Percentiles rank a stretch among this genome's conserved stretches.
These are phyloP conservation scores for Gephyroberyx darwinii DNA, from an alignment of 2,797 vertebrate species.

Conservation along the genomic window DNA sequence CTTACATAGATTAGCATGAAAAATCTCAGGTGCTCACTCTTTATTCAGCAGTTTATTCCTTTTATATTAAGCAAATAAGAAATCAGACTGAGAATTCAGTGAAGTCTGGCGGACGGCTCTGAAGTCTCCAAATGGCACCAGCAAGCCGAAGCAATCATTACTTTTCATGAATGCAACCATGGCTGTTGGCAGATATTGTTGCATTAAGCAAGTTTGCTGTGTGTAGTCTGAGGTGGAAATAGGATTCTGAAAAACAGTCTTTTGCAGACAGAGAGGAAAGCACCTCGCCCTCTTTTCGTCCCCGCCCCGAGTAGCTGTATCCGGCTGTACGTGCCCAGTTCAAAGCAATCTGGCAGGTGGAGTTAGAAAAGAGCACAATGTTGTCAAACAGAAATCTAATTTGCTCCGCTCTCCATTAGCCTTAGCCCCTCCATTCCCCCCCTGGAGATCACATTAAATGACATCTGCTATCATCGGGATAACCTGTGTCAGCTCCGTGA, in stretches of 20 bases:
- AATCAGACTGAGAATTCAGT: neutral
- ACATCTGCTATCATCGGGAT: constrained; percentile 80
- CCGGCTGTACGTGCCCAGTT: constrained; percentile 41
- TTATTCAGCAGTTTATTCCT: constrained; percentile 17
- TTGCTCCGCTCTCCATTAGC: constrained; percentile 77
- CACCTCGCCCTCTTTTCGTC: constrained; percentile 33
- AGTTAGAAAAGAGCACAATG: constrained; percentile 65
- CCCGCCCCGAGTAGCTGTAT: constrained; percentile 37
- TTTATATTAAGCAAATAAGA: constrained; percentile 14
- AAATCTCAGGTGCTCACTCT: constrained; percentile 26
- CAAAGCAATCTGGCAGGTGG: constrained; percentile 69
- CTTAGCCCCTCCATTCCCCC: constrained; percentile 59
- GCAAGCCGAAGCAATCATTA: neutral
- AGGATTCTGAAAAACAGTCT: constrained; percentile 19
- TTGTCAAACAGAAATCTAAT: constrained; percentile 78
- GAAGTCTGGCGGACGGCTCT: neutral
- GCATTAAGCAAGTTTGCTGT: constrained; percentile 5
- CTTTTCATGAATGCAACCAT: constrained; percentile 15
- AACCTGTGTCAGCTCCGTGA: constrained; percentile 71
- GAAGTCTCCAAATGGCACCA: neutral
- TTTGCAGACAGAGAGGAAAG: constrained; percentile 43
- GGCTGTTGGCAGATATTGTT: constrained; percentile 13
- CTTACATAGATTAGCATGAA: constrained; percentile 31
- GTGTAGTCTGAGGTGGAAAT: constrained; percentile 23
- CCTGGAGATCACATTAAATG: constrained; percentile 78